These are phyloP conservation scores for Lacerta viridis DNA, from an alignment of 2,797 vertebrate species.

Conservation along the genomic window DNA sequence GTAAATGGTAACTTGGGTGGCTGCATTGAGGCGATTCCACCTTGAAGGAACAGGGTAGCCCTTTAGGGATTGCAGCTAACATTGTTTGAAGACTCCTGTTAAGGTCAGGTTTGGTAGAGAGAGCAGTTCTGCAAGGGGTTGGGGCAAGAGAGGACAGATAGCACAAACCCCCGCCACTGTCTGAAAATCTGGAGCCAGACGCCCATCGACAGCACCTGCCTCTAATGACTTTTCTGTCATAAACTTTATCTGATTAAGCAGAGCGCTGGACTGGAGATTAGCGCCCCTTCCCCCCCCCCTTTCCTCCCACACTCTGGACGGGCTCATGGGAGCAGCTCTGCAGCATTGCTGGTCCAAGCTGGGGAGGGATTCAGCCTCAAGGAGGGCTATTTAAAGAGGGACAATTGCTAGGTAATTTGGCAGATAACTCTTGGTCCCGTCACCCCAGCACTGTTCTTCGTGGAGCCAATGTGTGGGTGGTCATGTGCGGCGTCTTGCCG, in stretches of 20 bases:
- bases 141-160: neutral
- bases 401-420: conserved; percentile 35
- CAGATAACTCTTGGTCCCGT: conserved; percentile 51
- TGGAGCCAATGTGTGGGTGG: conserved; percentile 24
- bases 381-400: conserved; percentile 68
- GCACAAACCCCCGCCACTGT: conserved; percentile 37
- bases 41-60: conserved; percentile 10
- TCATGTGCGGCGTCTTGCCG: conserved; percentile 66
- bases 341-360: conserved; percentile 31
- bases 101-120: neutral
- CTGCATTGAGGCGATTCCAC: conserved; percentile 56
- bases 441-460: conserved; percentile 31
- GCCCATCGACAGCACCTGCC: conserved; percentile 70
- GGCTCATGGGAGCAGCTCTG: conserved; percentile 41
- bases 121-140: neutral
- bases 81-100: conserved; percentile 19
- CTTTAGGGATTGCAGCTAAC: conserved; percentile 10
- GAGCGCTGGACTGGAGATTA: conserved; percentile 67
- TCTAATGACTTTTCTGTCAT: conserved; percentile 74
- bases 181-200: conserved; percentile 76
- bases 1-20: conserved; percentile 63
- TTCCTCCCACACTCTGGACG: conserved; percentile 51
- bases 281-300: conserved; percentile 46
- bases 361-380: conserved; percentile 33
- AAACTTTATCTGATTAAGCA: conserved; percentile 73